These are phyloP conservation scores for Caenorhabditis briggsae DNA, from an alignment of 1,140 invertebrate genomes.

Conservation along the genomic window DNA sequence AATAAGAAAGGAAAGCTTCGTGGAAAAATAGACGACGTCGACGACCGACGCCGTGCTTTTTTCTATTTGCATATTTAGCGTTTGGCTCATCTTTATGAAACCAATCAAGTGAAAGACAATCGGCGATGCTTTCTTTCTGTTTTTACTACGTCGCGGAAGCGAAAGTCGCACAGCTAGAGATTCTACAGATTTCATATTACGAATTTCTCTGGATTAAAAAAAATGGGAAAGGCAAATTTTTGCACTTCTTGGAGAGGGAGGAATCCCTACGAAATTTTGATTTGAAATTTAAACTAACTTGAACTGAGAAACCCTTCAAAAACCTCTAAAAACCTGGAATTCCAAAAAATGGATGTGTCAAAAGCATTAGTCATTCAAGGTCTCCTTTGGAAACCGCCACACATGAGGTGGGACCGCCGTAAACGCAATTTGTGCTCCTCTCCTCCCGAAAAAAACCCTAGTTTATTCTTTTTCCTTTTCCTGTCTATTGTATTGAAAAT, in stretches of 20 bases:
- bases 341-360: background rate
- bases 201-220: background rate
- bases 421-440: conserved; percentile 30
- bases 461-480: background rate
- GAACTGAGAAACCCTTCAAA: background rate
- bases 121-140: background rate
- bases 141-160: background rate
- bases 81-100: conserved; percentile 50
- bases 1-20: conserved; percentile 39
- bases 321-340: background rate
- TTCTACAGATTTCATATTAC: background rate
- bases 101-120: conserved; percentile 56
- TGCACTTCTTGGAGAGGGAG: background rate
- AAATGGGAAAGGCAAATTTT: too few species aligned
- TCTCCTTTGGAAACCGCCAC: conserved; percentile 12
- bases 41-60: conserved; percentile 48
- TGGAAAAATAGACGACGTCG: conserved; percentile 41
- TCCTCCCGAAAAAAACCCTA: background rate
- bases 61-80: conserved; percentile 54
- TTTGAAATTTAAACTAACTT: background rate
- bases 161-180: background rate
- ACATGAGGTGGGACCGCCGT: conserved; percentile 5
- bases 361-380: conserved; percentile 36
- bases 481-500: conserved; percentile 41
- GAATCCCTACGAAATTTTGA: background rate